Percentiles rank a stretch among this genome's conserved stretches.
Conservation (phyloP, 2,888 invertebrate species). For the Tachina lurida region DNA sequence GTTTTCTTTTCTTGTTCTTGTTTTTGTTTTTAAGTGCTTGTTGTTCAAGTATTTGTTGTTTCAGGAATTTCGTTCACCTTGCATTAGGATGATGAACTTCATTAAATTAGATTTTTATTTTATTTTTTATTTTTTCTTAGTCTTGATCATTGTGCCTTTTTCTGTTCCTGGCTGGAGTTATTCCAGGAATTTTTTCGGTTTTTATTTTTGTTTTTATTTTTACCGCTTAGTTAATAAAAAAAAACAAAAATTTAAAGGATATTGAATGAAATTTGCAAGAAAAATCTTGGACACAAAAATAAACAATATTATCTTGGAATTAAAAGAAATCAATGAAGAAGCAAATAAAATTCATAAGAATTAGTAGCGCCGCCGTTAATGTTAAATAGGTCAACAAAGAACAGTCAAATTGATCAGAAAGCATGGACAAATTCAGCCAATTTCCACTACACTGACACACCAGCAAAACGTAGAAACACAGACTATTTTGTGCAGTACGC, state of each 20-base stretch:
- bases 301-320: too few species aligned
- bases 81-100: slow-evolving; percentile 54
- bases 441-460: too few species aligned
- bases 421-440: too few species aligned
- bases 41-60: not conserved
- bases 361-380: too few species aligned
- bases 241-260: slow-evolving; percentile 6
- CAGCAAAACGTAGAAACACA: too few species aligned
- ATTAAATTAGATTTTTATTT: slow-evolving; percentile 29
- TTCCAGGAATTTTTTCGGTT: slow-evolving; percentile 48
- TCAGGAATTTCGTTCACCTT: slow-evolving; percentile 65
- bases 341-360: too few species aligned
- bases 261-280: slow-evolving; percentile 4
- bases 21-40: not conserved
- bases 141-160: slow-evolving; percentile 33
- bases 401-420: too few species aligned
- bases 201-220: slow-evolving; percentile 7
- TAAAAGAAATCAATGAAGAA: too few species aligned
- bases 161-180: slow-evolving; percentile 1
- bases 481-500: too few species aligned
- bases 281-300: not conserved
- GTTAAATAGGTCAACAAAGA: too few species aligned
- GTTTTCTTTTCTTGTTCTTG: not conserved
- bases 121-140: not conserved
- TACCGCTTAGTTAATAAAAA: not conserved